Base-by-base conservation (phyloP, 1,140 invertebrate genomes). In the Eupeodes corollae region DNA sequence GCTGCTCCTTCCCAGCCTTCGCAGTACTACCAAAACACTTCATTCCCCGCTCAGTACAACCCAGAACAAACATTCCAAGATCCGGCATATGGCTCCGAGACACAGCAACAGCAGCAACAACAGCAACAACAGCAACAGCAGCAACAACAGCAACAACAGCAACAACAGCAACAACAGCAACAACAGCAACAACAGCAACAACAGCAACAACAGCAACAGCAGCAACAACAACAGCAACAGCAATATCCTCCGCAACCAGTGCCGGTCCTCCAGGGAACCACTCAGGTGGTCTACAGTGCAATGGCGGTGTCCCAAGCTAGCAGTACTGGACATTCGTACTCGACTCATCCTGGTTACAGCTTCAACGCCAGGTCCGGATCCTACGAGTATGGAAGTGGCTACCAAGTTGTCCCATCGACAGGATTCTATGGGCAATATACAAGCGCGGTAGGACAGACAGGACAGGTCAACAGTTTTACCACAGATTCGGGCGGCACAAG, bases 371-470 rank as follows among this genome's bases (percentile, higher is more conserved):
- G 58, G 43, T 67, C 59, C 1, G 64, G 64, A n/a, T 40, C 19
- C 41, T 67, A 57, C 44, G 58, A 67, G 8, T 67, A 67, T 47
- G 57, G 58, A 45, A 67, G 64, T 19, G 64, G 64, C 15, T 66
- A 67, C 54, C 63, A 67, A 47, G 30, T 47, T 40, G 49, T 56
- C 49, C 13, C 44, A 12, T 10, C 40, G 33, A 16, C 52, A 1
- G 52, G 58, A 10, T 46, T 48, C 34, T 61, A 48, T 46, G 55
- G 56, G 8, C 64, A 67, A 32, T 63, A 64, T 39, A 67, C 59
- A 42, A 46, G 31, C 8, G 35, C 47, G 5, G 56, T 56, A 15
- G 52, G 56, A 19, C 56, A 62, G 26, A 57, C 52, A 2, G 46
- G 46, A 11, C 52, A 41, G 14, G 18, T 14, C 53, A 1, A 6